Evolutionary conservation across 2,888 invertebrate genomes (phyloP), one percentile per base, ranked within the genome.

Genomic region (Acrobasis repandana): DNA sequence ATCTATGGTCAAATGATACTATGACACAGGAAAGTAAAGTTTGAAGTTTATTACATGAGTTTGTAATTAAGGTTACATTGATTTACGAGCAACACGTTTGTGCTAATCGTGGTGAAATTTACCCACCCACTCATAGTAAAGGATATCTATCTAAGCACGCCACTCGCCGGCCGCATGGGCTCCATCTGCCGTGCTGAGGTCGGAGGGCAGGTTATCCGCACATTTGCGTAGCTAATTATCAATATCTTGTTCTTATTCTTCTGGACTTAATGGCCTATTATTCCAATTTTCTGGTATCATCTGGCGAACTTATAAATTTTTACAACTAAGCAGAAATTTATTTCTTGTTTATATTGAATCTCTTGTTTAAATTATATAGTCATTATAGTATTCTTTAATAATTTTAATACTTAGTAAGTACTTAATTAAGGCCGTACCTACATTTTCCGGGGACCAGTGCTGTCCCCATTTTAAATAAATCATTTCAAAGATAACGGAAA

Each of bases 211-310:
- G 43, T 5, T n/a, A 43, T 11, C 43, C 43, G 38, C 38, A 38
- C 54, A 54, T 54, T 38, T 20, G 20, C 54, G 43, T 20, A 38
- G 38, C 43, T 8, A 16, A 14, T 38, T 38, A 20, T 51, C 46
- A n/a, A 43, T 33, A 38, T 28, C 58, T 14, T 64, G 48, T 28
- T 46, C 38, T 54, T 20, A 18, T 18, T 18, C 38, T 38, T 38
- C 43, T 18, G n/a, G 20, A 43, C n/a, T 15, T 46, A 52, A n/a
- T 54, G 54, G 43, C 54, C 38, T 54, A 38, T n/a, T 43, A 36
- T 38, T 20, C 43, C 18, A 33, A 47, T 33, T 46, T 36, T 46
- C 20, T 38, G 38, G 54, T 54, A 54, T 54, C 20, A 54, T 54
- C 54, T 54, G 43, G 52, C 52, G 9, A 36, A 15, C 43, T 43